Evolutionary conservation across 2,113 vertebrate genomes (phyloP).

Genomic region (Nycticryphes semicollaris): DNA sequence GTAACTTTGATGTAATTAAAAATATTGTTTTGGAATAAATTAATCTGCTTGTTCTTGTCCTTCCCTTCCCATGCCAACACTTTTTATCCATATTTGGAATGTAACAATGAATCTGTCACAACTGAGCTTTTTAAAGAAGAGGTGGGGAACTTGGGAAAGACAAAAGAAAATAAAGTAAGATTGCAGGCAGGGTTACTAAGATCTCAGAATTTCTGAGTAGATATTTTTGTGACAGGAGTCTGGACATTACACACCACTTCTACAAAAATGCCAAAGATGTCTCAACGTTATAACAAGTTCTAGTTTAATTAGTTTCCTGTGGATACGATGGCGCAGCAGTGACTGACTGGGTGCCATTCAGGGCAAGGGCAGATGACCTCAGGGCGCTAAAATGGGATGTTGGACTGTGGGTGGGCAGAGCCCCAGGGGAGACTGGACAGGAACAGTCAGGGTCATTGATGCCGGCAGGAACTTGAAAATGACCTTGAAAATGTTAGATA

Average conservation of each 20-base stretch:
- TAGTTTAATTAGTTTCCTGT: not conserved
- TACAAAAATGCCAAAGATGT: not conserved
- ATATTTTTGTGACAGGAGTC: not conserved
- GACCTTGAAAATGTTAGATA: not conserved
- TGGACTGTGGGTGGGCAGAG: not conserved
- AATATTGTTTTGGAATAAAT: not conserved
- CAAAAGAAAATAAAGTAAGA: not conserved
- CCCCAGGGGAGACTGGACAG: fast-evolving
- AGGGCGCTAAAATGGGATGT: not conserved
- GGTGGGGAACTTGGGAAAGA: not conserved
- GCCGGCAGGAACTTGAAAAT: not conserved
- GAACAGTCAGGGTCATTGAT: not conserved
- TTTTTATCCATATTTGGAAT: not conserved
- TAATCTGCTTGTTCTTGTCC: not conserved
- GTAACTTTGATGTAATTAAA: not conserved
- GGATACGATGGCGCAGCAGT: not conserved
- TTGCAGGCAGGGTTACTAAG: not conserved
- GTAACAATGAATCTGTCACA: not conserved
- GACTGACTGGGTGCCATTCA: fast-evolving
- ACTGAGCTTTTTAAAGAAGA: not conserved
- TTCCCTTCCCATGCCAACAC: not conserved
- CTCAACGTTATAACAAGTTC: not conserved
- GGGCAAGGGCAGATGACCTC: not conserved
- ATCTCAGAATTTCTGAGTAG: not conserved
- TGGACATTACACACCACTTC: not conserved